phyloP scores from a whole-genome alignment of 2,888 invertebrate genomes.

The Pimpla rufipes region DNA sequence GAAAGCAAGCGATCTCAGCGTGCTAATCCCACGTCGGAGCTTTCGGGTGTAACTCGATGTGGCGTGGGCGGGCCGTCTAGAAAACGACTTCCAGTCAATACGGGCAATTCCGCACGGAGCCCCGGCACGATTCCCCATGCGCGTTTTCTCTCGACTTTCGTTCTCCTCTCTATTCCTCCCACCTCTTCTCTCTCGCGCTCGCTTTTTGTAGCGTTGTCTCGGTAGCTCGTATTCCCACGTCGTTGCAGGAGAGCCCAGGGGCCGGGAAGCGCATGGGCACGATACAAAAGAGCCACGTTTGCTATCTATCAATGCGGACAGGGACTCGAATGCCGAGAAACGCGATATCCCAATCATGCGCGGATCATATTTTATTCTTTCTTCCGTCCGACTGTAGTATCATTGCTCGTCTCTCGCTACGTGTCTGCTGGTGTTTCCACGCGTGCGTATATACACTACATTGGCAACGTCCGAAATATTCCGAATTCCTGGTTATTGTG shows the following conservation, averaged over 20 bases:
- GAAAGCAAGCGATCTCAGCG: conserved; percentile 23
- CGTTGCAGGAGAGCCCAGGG: conserved; percentile 28
- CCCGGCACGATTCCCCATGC: conserved; percentile 67
- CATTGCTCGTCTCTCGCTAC: background rate
- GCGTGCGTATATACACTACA: conserved; percentile 10
- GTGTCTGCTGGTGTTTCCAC: conserved; percentile 29
- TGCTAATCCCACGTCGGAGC: conserved; percentile 59
- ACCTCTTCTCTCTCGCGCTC: conserved; percentile 12
- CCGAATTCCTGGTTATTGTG: conserved; percentile 32
- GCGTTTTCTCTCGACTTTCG: conserved; percentile 58
- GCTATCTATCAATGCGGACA: conserved; percentile 72
- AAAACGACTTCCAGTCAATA: conserved; percentile 74
- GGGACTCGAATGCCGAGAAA: conserved; percentile 61
- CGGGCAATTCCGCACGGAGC: conserved; percentile 69
- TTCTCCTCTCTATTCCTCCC: conserved; percentile 42
- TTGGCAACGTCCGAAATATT: conserved; percentile 41
- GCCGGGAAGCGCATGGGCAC: conserved; percentile 57
- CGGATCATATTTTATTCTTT: conserved; percentile 74
- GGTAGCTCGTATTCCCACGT: conserved; percentile 41
- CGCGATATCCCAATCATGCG: conserved; percentile 74
- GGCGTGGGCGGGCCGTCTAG: conserved; percentile 64
- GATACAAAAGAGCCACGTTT: conserved; percentile 69
- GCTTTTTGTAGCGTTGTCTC: conserved; percentile 15
- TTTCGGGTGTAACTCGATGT: conserved; percentile 67
- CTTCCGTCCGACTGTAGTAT: conserved; percentile 25